Evolutionary conservation across 1,140 invertebrate species (phyloP).

Genomic region (Zaprionus davidi): DNA sequence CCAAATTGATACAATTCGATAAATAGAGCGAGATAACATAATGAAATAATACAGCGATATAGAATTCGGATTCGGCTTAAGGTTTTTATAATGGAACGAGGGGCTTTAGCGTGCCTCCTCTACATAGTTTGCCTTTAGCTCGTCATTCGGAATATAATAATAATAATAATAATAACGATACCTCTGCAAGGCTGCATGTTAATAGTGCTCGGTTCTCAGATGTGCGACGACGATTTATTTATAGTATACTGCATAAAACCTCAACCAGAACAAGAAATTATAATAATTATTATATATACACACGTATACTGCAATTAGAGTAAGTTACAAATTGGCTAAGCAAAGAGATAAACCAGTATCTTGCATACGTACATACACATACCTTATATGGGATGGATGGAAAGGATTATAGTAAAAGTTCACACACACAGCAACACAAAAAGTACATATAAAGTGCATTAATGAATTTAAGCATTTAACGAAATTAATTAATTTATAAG

Average conservation of each 20-base stretch:
- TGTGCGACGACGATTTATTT: slow-evolving; percentile 22
- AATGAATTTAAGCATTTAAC: slow-evolving; percentile 83
- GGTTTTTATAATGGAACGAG: not conserved
- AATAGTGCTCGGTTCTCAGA: slow-evolving; percentile 5
- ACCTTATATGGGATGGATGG: slow-evolving; percentile 51
- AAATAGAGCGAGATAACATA: slow-evolving; percentile 16
- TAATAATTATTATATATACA: slow-evolving; percentile 65
- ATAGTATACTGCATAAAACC: slow-evolving; percentile 53
- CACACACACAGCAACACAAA: slow-evolving; percentile 80
- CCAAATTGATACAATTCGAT: slow-evolving; percentile 57
- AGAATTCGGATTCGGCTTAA: not conserved
- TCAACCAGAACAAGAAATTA: slow-evolving; percentile 52
- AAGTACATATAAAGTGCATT: slow-evolving; percentile 83
- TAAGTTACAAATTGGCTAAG: slow-evolving; percentile 39
- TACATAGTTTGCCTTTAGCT: not conserved
- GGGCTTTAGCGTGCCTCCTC: not conserved
- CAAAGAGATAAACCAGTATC: slow-evolving; percentile 10
- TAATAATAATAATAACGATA: not conserved
- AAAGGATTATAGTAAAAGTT: slow-evolving; percentile 67
- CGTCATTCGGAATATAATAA: not conserved
- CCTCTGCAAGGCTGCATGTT: slow-evolving; percentile 6
- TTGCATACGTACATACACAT: slow-evolving; percentile 27
- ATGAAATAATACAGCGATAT: not conserved
- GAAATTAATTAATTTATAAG: slow-evolving; percentile 82
- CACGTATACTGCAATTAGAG: slow-evolving; percentile 79